Conservation (phyloP, 2,797 vertebrate genomes). For the Falco rusticolus region DNA sequence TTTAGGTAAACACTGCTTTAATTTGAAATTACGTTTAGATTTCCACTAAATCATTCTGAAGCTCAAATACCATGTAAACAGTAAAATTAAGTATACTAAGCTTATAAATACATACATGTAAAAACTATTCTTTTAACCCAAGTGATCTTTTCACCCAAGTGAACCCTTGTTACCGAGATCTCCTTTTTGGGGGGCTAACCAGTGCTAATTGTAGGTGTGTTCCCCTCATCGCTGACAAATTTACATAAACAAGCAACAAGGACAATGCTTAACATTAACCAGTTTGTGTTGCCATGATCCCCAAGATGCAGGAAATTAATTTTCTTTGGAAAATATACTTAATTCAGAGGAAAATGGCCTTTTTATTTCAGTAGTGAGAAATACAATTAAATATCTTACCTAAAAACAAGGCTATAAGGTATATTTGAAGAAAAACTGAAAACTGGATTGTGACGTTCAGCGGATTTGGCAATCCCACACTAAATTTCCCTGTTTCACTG, state of each 20-base stretch:
- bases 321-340: neutral
- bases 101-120: neutral
- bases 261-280: neutral
- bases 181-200: neutral
- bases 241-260: neutral
- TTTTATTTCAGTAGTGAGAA: neutral
- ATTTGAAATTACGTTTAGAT: neutral
- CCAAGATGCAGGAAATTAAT: neutral
- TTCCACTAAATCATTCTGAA: neutral
- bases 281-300: neutral
- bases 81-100: neutral
- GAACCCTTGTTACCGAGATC: neutral
- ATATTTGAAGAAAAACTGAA: conserved; percentile 86
- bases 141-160: neutral
- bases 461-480: conserved; percentile 86
- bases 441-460: conserved; percentile 87
- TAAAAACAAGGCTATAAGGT: conserved; percentile 87
- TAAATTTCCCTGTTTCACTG: conserved; percentile 87
- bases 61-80: neutral
- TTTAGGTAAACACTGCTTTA: neutral
- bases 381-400: conserved; percentile 80
- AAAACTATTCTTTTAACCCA: neutral
- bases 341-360: neutral
- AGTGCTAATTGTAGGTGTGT: neutral
- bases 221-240: neutral